Evolutionary conservation across 2,797 vertebrate species (phyloP).

Genomic region (Acipenser oxyrinchus): DNA sequence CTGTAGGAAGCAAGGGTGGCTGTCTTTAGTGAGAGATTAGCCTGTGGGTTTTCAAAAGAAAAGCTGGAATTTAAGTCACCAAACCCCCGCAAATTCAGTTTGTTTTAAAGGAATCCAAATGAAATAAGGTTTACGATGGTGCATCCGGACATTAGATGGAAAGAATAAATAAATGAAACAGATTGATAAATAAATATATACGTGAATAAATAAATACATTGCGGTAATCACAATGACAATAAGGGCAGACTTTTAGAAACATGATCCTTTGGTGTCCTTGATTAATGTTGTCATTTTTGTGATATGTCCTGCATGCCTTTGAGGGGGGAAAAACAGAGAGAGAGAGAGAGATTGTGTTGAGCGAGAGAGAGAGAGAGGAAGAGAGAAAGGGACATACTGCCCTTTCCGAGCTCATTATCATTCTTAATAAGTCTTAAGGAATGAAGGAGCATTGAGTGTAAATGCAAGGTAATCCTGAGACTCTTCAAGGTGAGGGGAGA

Average conservation of each 20-base stretch:
- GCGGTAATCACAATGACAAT: conserved; percentile 52
- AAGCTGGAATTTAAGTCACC: too few species aligned
- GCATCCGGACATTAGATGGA: conserved; percentile 52
- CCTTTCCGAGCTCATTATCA: conserved; percentile 99
- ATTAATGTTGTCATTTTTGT: conserved; percentile 72
- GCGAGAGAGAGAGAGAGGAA: conserved; percentile 50
- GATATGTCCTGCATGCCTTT: conserved; percentile 92
- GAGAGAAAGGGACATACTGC: conserved; percentile 71
- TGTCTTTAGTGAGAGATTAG: too few species aligned
- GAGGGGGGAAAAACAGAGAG: conserved; percentile 45
- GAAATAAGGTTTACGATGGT: conserved; percentile 85
- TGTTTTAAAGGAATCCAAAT: conserved; percentile 76
- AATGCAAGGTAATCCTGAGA: conserved; percentile 98
- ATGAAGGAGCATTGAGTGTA: conserved; percentile 95
- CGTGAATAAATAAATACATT: conserved; percentile 70
- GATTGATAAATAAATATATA: conserved; percentile 59
- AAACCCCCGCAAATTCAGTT: too few species aligned
- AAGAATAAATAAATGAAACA: conserved; percentile 20
- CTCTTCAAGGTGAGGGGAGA: conserved; percentile 97
- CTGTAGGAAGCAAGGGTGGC: too few species aligned
- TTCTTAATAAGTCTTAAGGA: conserved; percentile 99
- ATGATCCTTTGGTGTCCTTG: conserved; percentile 57
- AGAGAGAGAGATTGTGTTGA: conserved; percentile 27
- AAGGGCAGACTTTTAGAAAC: conserved; percentile 45
- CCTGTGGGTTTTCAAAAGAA: too few species aligned